Percentiles rank a stretch among this genome's conserved stretches.
These are phyloP conservation scores for Prunella strophiata DNA, from an alignment of 2,797 vertebrate species.

Conservation along the genomic window DNA sequence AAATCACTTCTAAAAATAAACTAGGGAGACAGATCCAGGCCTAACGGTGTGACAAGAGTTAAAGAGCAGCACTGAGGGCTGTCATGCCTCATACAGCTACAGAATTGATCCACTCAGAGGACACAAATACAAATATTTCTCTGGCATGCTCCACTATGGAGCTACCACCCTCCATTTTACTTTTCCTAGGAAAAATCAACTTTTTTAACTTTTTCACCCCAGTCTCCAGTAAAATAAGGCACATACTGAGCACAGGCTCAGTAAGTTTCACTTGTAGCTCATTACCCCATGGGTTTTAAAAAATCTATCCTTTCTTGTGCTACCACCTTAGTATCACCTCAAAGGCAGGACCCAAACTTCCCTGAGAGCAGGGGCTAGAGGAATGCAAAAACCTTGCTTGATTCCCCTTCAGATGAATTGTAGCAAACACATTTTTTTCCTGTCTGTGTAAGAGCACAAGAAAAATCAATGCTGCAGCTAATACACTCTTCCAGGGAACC, in stretches of 20 bases:
- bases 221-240: neutral
- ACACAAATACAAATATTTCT: neutral
- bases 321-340: neutral
- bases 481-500: slow-evolving; percentile 10
- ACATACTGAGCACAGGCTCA: neutral
- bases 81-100: neutral
- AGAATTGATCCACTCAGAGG: neutral
- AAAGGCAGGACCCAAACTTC: neutral
- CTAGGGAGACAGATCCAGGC: neutral
- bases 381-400: neutral
- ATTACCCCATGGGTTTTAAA: neutral
- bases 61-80: neutral
- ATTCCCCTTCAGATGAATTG: neutral
- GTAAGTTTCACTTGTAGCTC: neutral
- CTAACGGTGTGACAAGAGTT: neutral
- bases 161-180: neutral
- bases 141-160: neutral
- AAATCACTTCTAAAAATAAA: slow-evolving; percentile 54
- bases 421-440: neutral
- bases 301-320: neutral
- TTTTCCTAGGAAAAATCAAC: neutral
- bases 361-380: neutral
- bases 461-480: slow-evolving; percentile 46
- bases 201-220: neutral
- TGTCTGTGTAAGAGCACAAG: neutral